A percentile compares a stretch with the other conserved stretches of the same genome.
These are phyloP conservation scores for Saxicola maurus DNA, from an alignment of 2,797 vertebrate species.

Conservation along the genomic window DNA sequence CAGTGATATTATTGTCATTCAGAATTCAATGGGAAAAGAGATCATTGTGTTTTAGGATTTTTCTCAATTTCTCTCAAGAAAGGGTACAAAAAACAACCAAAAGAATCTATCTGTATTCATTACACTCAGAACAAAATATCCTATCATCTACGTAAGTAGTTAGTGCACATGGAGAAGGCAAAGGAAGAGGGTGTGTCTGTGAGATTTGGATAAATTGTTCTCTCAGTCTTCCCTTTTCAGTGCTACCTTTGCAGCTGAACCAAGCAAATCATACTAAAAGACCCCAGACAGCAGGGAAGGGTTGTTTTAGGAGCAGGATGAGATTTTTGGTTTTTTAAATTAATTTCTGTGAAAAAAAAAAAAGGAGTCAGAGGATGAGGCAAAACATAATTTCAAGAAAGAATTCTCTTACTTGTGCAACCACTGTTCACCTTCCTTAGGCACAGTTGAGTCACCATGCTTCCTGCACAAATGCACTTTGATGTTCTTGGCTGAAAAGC, in stretches of 20 bases:
- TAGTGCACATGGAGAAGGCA: not conserved
- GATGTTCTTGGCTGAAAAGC: not conserved
- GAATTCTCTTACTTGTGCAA: not conserved
- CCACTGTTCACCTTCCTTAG: not conserved
- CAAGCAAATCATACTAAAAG: not conserved
- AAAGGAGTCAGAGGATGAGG: not conserved
- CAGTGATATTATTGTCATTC: not conserved
- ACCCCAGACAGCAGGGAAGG: not conserved
- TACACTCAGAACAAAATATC: not conserved
- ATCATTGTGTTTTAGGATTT: not conserved
- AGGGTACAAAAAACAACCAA: not conserved
- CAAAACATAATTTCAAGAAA: not conserved
- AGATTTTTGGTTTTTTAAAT: fast-evolving
- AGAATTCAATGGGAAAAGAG: not conserved
- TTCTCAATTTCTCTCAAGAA: not conserved
- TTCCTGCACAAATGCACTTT: not conserved
- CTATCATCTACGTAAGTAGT: not conserved
- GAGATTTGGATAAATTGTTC: not conserved
- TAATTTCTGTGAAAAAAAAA: not conserved
- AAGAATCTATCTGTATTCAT: not conserved
- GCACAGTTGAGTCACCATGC: not conserved
- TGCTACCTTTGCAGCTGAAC: not conserved
- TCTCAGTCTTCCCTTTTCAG: not conserved
- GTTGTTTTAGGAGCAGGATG: fast-evolving
- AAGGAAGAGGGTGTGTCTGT: not conserved